Percentiles rank a stretch among this genome's conserved stretches.
Conservation (phyloP, 2,113 vertebrate species). For the Gadus chalcogrammus region DNA sequence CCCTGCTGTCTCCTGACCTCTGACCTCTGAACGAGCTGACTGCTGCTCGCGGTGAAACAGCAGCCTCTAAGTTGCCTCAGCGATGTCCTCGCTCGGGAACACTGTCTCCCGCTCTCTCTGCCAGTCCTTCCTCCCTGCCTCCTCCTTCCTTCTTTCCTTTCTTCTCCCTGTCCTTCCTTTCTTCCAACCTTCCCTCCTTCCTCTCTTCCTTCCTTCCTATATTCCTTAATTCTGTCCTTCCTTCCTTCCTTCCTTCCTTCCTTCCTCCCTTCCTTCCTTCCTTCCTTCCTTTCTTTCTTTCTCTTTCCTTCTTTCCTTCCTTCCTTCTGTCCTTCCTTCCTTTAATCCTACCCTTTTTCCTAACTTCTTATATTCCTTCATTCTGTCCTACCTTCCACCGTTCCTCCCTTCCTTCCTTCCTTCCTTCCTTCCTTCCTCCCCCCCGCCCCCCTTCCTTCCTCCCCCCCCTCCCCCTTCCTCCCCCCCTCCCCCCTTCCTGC, state of each 20-base stretch:
- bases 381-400: conserved; percentile 32
- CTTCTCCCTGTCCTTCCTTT: not conserved
- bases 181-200: not conserved
- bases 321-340: conserved; percentile 63
- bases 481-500: conserved; percentile 73
- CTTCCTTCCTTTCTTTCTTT: not conserved
- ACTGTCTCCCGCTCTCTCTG: conserved; percentile 35
- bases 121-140: not conserved
- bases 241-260: not conserved
- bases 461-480: no score
- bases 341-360: not conserved
- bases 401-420: conserved; percentile 55
- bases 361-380: not conserved
- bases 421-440: no score
- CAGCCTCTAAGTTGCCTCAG: conserved; percentile 51
- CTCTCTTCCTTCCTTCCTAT: not conserved
- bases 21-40: conserved; percentile 32
- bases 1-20: conserved; percentile 23
- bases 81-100: conserved; percentile 44
- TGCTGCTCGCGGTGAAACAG: conserved; percentile 36
- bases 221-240: not conserved
- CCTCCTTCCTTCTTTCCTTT: not conserved
- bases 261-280: not conserved
- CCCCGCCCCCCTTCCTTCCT: no score
- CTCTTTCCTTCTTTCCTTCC: conserved; percentile 77